Evolutionary conservation across 2,113 vertebrate species (phyloP).

Genomic region (Jaculus jaculus): DNA sequence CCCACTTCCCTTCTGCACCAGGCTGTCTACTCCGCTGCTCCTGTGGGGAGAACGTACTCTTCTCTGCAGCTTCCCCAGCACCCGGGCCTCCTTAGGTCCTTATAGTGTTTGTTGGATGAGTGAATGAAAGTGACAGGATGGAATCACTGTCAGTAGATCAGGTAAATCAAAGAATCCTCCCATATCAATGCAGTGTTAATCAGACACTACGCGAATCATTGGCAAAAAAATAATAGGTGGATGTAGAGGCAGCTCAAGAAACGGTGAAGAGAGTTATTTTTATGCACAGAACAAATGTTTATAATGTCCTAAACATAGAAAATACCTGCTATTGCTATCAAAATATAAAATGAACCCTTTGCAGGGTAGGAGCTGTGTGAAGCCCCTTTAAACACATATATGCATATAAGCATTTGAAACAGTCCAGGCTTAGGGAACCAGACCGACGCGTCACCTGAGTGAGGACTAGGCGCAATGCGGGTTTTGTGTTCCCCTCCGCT

Average conservation of each 20-base stretch:
- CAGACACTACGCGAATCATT: neutral
- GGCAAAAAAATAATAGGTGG: neutral
- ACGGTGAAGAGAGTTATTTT: neutral
- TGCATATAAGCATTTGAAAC: neutral
- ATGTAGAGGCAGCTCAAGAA: neutral
- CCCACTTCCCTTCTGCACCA: fast-evolving
- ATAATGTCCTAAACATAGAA: neutral
- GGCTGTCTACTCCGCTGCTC: neutral
- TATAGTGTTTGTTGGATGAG: neutral
- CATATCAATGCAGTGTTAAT: neutral
- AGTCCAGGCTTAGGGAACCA: neutral
- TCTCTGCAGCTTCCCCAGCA: neutral
- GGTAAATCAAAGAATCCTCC: neutral
- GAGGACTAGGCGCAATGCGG: neutral
- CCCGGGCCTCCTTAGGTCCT: neutral
- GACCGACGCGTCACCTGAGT: neutral
- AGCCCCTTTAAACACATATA: neutral
- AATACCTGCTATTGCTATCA: neutral
- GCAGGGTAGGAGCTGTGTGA: neutral
- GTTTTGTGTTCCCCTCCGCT: neutral
- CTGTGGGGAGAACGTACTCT: neutral
- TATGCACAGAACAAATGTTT: neutral
- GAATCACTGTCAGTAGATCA: neutral
- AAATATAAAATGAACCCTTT: neutral
- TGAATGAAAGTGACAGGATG: neutral